A percentile compares a stretch with the other conserved stretches of the same genome.
Evolutionary conservation across 1,140 invertebrate genomes (phyloP).

Genomic region (Schlechtendalia chinensis): DNA sequence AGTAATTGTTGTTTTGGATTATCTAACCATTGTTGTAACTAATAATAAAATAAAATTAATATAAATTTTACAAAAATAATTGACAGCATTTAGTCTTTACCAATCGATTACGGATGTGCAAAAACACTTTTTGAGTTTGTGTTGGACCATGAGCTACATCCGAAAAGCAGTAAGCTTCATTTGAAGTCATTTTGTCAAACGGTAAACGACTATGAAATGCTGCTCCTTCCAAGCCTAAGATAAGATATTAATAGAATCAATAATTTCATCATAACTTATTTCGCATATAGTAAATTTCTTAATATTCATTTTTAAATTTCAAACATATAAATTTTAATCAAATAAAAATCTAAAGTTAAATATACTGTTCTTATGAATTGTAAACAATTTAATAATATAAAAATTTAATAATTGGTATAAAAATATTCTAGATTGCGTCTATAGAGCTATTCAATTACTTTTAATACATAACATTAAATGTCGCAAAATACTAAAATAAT

Average conservation of each 20-base stretch:
- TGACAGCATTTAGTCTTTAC: constrained; percentile 57
- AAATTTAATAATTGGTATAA: no score
- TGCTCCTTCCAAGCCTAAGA: constrained; percentile 77
- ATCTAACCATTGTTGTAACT: constrained; percentile 94
- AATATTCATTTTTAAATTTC: no score
- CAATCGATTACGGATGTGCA: constrained; percentile 89
- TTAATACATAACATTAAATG: not conserved
- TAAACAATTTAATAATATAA: no score
- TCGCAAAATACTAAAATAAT: not conserved
- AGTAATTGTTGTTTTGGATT: constrained; percentile 92
- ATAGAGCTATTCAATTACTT: not conserved
- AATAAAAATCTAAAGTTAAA: no score
- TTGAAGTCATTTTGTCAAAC: constrained; percentile 90
- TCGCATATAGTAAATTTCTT: not conserved
- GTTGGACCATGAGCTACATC: constrained; percentile 80
- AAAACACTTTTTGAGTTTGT: constrained; percentile 84
- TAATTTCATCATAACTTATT: not conserved
- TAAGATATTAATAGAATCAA: not conserved
- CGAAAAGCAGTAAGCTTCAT: constrained; percentile 89
- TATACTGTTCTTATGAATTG: no score
- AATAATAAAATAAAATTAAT: constrained; percentile 53
- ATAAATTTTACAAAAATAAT: not conserved
- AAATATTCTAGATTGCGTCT: no score
- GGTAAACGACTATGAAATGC: constrained; percentile 91
- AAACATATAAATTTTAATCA: no score